These are phyloP conservation scores for Patella depressa DNA, from an alignment of 2,888 invertebrate genomes.

Conservation along the genomic window DNA sequence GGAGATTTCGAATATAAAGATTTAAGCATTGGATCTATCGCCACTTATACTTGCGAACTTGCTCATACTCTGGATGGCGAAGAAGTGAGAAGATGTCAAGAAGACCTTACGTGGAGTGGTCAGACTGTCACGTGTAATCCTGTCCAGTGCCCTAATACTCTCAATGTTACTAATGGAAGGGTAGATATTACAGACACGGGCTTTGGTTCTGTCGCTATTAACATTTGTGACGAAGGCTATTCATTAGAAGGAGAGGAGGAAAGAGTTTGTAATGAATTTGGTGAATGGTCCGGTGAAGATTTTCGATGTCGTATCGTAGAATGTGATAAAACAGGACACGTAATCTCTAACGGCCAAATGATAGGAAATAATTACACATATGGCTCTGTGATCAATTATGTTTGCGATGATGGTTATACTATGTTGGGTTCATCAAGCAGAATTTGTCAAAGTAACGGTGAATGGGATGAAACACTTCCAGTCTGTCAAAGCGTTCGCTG, in stretches of 20 bases:
- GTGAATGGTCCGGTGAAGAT: constrained; percentile 41
- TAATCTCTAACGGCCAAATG: constrained; percentile 71
- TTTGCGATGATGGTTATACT: constrained; percentile 59
- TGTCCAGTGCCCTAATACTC: constrained; percentile 45
- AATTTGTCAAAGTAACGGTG: constrained; percentile 51
- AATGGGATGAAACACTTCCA: constrained; percentile 60
- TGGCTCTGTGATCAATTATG: constrained; percentile 52
- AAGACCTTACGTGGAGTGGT: constrained; percentile 53
- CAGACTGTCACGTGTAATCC: constrained; percentile 44
- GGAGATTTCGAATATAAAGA: constrained; percentile 61
- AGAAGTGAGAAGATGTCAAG: constrained; percentile 51
- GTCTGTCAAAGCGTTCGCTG: constrained; percentile 61
- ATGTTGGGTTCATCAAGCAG: constrained; percentile 41
- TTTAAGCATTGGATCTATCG: constrained; percentile 40
- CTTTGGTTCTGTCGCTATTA: constrained; percentile 43
- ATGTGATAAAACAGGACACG: constrained; percentile 47
- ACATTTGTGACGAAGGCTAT: constrained; percentile 51
- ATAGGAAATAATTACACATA: constrained; percentile 55
- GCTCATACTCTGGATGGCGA: constrained; percentile 61
- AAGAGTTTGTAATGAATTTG: constrained; percentile 41
- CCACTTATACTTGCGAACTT: constrained; percentile 55
- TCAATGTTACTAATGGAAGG: constrained; percentile 42
- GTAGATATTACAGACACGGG: constrained; percentile 28
- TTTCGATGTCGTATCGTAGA: constrained; percentile 44
- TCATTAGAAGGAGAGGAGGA: constrained; percentile 40